Percentiles rank a stretch among this genome's conserved stretches.
Conservation (phyloP, 2,797 vertebrate genomes). For the Okamejei kenojei region DNA sequence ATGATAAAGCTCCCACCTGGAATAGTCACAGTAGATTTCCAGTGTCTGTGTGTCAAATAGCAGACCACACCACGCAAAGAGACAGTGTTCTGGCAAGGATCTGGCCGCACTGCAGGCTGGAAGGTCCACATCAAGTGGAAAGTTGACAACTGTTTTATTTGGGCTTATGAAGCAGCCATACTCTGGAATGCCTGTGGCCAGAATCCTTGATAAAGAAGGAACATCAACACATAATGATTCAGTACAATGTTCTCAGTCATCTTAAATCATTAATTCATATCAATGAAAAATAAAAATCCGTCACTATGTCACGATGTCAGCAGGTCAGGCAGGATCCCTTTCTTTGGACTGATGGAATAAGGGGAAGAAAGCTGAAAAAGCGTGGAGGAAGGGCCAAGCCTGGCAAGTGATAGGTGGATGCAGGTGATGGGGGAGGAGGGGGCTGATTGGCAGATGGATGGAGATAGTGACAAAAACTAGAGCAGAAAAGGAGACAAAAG, state of each 20-base stretch:
- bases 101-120: slow-evolving; percentile 46
- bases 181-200: slow-evolving; percentile 72
- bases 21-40: slow-evolving; percentile 77
- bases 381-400: no score
- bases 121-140: slow-evolving; percentile 53
- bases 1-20: slow-evolving; percentile 59
- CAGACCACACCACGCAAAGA: slow-evolving; percentile 88
- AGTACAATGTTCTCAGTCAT: background rate
- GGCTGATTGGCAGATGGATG: no score
- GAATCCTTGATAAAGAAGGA: slow-evolving; percentile 56
- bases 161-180: slow-evolving; percentile 80
- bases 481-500: no score
- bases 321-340: no score
- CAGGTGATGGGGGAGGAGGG: no score
- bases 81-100: slow-evolving; percentile 58
- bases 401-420: no score
- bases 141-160: slow-evolving; percentile 80
- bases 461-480: no score
- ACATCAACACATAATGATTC: background rate
- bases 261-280: background rate
- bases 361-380: no score
- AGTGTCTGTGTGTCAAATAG: slow-evolving; percentile 71
- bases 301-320: no score
- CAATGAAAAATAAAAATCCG: background rate
- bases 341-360: no score